These are phyloP conservation scores for Petrocephalus sullivani DNA, from an alignment of 2,797 vertebrate genomes.

Conservation along the genomic window DNA sequence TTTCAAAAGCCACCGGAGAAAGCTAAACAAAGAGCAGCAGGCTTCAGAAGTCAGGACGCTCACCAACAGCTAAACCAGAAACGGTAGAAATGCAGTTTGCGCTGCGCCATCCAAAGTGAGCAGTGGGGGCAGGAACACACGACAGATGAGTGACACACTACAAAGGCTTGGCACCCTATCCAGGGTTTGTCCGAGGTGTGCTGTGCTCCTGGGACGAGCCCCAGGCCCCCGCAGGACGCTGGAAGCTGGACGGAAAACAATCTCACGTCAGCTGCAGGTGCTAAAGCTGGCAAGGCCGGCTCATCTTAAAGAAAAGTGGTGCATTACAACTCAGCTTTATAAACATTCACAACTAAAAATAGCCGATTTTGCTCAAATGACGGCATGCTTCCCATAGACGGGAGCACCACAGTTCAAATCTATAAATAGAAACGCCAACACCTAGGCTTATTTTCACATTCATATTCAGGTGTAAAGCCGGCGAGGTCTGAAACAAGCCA, in stretches of 20 bases:
- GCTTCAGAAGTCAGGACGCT: neutral
- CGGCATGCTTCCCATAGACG: neutral
- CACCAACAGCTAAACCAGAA: neutral
- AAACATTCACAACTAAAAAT: neutral
- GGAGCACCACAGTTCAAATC: neutral
- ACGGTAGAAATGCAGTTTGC: neutral
- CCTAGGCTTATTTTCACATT: neutral
- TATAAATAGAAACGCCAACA: neutral
- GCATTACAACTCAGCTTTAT: neutral
- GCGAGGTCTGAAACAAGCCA: slow-evolving; percentile 46
- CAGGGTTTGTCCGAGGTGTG: neutral
- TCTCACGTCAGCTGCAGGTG: neutral
- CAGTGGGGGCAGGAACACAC: neutral
- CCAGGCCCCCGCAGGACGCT: neutral
- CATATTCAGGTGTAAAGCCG: slow-evolving; percentile 26
- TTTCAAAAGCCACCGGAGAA: neutral
- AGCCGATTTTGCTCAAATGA: neutral
- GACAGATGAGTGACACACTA: neutral
- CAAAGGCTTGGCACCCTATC: neutral
- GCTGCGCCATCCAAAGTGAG: neutral
- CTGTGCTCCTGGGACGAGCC: neutral
- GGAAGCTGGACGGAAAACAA: neutral
- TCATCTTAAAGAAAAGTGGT: neutral
- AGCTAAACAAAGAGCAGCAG: neutral
- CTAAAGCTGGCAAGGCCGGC: neutral